phyloP scores from a whole-genome alignment of 1,140 invertebrate genomes.

The Brachionus manjavacas region DNA sequence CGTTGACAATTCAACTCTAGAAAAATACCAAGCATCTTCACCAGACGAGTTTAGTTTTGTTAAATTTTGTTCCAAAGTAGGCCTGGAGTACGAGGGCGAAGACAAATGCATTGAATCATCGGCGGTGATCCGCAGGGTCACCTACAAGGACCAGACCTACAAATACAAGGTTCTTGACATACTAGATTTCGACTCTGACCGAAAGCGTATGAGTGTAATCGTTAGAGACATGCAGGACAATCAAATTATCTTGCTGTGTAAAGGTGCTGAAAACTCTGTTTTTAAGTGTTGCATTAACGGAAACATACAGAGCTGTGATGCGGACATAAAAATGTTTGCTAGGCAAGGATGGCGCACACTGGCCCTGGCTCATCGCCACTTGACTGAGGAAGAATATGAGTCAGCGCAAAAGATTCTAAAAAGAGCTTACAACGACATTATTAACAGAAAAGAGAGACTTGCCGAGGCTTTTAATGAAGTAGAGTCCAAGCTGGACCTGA shows the following conservation, averaged over 20 bases:
- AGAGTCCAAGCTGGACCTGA: conserved; percentile 65
- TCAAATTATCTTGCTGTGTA: neutral
- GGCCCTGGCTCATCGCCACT: neutral
- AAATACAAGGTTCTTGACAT: conserved; percentile 87
- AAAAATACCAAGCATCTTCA: conserved; percentile 73
- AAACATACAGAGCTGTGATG: conserved; percentile 30
- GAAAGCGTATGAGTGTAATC: conserved; percentile 77
- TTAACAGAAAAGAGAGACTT: conserved; percentile 66
- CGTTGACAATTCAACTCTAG: neutral
- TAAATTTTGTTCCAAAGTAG: conserved; percentile 27
- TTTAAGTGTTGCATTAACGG: conserved; percentile 11
- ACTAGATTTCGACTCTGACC: conserved; percentile 96
- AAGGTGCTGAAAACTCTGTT: conserved; percentile 40
- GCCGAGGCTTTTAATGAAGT: conserved; percentile 60
- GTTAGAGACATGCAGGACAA: neutral
- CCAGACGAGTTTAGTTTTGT: conserved; percentile 95
- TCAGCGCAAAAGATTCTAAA: neutral
- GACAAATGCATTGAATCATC: conserved; percentile 3
- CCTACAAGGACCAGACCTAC: conserved; percentile 62
- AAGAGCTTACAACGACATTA: conserved; percentile 45
- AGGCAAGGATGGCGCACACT: conserved; percentile 24
- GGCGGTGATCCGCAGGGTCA: conserved; percentile 45
- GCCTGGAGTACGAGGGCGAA: conserved; percentile 25
- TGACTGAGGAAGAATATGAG: conserved; percentile 25
- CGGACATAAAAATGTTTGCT: conserved; percentile 17